A percentile compares a stretch with the other conserved stretches of the same genome.
These are phyloP conservation scores for Keiferia lycopersicella DNA, from an alignment of 2,888 invertebrate genomes.

Conservation along the genomic window DNA sequence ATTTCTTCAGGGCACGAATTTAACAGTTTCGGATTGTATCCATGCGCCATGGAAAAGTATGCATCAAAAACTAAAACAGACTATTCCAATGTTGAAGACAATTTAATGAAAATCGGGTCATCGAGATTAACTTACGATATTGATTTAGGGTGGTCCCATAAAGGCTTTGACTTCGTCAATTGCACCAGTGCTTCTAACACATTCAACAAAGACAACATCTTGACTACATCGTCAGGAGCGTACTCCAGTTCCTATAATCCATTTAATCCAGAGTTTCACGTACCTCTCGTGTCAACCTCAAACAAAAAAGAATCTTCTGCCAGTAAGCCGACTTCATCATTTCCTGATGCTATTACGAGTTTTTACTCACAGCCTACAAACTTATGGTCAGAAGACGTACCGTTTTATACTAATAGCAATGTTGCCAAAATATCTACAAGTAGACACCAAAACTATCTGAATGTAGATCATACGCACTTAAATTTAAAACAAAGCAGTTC, in stretches of 20 bases:
- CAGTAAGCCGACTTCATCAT: slow-evolving; percentile 59
- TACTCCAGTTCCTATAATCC: slow-evolving; percentile 70
- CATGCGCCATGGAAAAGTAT: slow-evolving; percentile 76
- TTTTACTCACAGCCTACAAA: slow-evolving; percentile 71
- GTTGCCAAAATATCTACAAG: slow-evolving; percentile 54
- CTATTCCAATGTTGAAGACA: slow-evolving; percentile 68
- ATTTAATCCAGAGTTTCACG: slow-evolving; percentile 74
- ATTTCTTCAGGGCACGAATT: slow-evolving; percentile 72
- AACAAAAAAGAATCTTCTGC: slow-evolving; percentile 60
- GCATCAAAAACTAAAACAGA: slow-evolving; percentile 68
- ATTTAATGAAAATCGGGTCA: slow-evolving; percentile 72
- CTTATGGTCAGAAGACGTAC: slow-evolving; percentile 70
- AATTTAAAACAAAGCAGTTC: slow-evolving; percentile 50
- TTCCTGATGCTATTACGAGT: slow-evolving; percentile 68
- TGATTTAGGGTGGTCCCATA: slow-evolving; percentile 76
- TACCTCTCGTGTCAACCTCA: slow-evolving; percentile 63
- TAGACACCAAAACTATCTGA: slow-evolving; percentile 63
- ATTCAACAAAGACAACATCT: slow-evolving; percentile 66
- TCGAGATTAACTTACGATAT: slow-evolving; percentile 75
- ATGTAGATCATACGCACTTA: slow-evolving; percentile 52
- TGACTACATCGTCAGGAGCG: slow-evolving; percentile 59
- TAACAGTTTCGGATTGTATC: slow-evolving; percentile 70
- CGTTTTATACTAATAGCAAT: slow-evolving; percentile 64
- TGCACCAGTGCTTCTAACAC: slow-evolving; percentile 62
- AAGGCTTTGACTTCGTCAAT: slow-evolving; percentile 72